Evolutionary conservation across 92 coral and sea anemone species (phyloP).

Genomic region (Zoanthus sociatus): DNA sequence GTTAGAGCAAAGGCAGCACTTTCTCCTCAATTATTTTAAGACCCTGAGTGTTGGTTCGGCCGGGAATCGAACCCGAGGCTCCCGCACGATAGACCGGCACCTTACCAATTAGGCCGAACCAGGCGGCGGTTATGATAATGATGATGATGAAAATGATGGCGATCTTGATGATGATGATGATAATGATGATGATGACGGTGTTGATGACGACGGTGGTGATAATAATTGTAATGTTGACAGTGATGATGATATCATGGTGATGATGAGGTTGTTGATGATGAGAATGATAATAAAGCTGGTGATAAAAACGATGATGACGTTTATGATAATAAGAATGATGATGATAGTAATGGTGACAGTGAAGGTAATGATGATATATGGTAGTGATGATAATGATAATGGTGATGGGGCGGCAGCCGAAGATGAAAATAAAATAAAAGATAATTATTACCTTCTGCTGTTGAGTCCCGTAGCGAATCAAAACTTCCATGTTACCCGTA

Average conservation of each 20-base stretch:
- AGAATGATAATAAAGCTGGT: neutral
- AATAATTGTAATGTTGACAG: neutral
- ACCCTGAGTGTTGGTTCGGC: no score
- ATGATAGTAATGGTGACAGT: neutral
- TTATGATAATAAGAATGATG: neutral
- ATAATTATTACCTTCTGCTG: constrained; percentile 76
- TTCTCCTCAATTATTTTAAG: no score
- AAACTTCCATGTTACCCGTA: constrained; percentile 98
- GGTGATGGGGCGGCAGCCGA: no score
- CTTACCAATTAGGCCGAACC: no score
- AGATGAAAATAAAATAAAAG: no score
- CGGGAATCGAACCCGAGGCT: no score
- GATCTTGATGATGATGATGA: neutral
- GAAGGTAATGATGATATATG: neutral
- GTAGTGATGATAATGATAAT: neutral
- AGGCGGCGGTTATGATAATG: neutral
- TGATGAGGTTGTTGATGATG: neutral
- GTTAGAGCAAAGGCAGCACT: no score
- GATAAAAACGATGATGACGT: neutral
- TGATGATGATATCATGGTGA: neutral
- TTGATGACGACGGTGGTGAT: neutral
- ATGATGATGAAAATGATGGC: no score
- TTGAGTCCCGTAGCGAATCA: constrained; percentile 88
- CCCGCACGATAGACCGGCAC: no score
- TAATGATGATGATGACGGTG: neutral